phyloP scores from a whole-genome alignment of 2,113 vertebrate species.

The Phalacrocorax brasilianus region DNA sequence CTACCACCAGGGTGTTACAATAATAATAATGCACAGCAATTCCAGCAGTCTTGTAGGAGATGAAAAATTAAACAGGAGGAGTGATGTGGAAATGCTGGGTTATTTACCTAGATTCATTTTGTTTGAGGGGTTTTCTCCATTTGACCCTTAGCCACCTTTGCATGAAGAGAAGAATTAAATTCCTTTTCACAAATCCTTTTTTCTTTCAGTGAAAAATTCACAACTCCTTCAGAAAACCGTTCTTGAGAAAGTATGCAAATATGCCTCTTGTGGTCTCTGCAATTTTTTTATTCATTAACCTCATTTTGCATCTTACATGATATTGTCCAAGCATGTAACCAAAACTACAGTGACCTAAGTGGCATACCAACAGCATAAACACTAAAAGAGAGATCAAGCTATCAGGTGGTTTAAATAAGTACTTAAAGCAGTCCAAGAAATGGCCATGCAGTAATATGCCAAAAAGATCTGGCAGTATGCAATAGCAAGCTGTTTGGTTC shows the following conservation, averaged over 20 bases:
- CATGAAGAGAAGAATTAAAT: neutral
- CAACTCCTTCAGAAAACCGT: neutral
- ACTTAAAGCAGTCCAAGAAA: neutral
- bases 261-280: neutral
- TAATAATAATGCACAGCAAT: neutral
- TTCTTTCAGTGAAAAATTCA: neutral
- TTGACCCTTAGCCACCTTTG: neutral
- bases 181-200: neutral
- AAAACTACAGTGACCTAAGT: neutral
- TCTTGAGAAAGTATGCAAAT: neutral
- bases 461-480: neutral
- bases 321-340: neutral
- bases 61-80: neutral
- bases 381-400: neutral
- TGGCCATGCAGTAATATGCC: neutral
- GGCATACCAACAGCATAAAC: neutral
- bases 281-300: neutral
- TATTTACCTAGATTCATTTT: slow-evolving; percentile 12
- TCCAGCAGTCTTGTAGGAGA: neutral
- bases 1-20: slow-evolving; percentile 4
- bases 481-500: neutral
- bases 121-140: slow-evolving; percentile 1
- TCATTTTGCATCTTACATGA: neutral
- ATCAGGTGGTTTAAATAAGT: neutral
- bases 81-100: slow-evolving; percentile 11